These are phyloP conservation scores for Drosophila repletoides DNA, from an alignment of 1,140 invertebrate species.

Conservation along the genomic window DNA sequence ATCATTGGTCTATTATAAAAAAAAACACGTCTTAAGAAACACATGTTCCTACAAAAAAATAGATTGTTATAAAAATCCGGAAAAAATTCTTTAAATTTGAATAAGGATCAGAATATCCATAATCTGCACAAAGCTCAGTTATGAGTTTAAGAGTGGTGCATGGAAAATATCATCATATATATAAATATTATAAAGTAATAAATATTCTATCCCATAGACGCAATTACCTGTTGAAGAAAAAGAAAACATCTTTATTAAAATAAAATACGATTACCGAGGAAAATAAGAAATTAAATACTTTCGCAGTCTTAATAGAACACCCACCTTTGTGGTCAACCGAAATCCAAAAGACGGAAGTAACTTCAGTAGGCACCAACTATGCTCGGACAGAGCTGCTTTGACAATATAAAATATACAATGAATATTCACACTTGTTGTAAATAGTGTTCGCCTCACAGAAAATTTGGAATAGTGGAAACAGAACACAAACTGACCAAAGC, in stretches of 20 bases:
- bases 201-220: neutral
- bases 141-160: slow-evolving; percentile 57
- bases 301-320: neutral
- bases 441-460: no score
- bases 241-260: neutral
- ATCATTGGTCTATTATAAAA: slow-evolving; percentile 86
- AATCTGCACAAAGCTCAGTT: slow-evolving; percentile 39
- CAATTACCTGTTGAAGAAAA: slow-evolving; percentile 6
- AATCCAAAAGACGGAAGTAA: slow-evolving; percentile 40
- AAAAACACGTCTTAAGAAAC: no score
- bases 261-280: neutral
- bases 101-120: slow-evolving; percentile 45
- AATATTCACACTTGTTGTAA: no score
- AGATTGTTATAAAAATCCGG: neutral
- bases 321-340: slow-evolving; percentile 31
- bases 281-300: no score
- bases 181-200: neutral
- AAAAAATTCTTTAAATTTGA: neutral
- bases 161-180: slow-evolving; percentile 55
- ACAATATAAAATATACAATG: no score
- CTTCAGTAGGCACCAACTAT: neutral
- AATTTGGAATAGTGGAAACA: no score
- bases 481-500: no score
- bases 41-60: no score
- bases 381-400: slow-evolving; percentile 4